Evolutionary conservation across 2,888 invertebrate species (phyloP).

Genomic region (Pheosia tremula): DNA sequence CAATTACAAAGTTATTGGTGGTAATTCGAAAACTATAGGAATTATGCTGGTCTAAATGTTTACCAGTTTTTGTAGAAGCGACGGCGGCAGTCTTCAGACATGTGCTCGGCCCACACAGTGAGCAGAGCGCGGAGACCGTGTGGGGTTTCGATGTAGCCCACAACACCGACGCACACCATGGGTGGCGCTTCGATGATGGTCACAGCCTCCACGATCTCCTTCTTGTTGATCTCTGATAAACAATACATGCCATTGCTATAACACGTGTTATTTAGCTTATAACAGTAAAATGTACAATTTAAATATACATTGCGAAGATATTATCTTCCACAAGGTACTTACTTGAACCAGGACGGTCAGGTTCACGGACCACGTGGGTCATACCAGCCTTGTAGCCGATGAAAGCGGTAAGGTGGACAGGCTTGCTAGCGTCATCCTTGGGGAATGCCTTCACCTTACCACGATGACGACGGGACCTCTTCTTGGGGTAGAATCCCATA

Average conservation of each 20-base stretch:
- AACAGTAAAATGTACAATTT: not conserved
- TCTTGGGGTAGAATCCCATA: slow-evolving; percentile 99
- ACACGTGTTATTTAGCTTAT: not conserved
- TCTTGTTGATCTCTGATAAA: slow-evolving; percentile 97
- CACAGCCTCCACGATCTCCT: slow-evolving; percentile 99
- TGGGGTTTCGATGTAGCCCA: slow-evolving; percentile 99
- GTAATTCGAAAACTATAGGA: too few species aligned
- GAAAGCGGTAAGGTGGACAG: slow-evolving; percentile 98
- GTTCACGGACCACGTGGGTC: slow-evolving; percentile 99
- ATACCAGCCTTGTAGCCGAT: slow-evolving; percentile 99
- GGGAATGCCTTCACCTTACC: slow-evolving; percentile 99
- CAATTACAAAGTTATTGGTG: too few species aligned
- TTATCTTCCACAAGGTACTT: slow-evolving; percentile 74
- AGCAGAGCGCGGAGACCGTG: slow-evolving; percentile 97
- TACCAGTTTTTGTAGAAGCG: slow-evolving; percentile 99
- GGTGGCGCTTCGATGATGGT: slow-evolving; percentile 99
- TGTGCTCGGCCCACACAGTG: slow-evolving; percentile 99
- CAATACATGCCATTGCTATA: not conserved
- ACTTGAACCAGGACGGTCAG: slow-evolving; percentile 99
- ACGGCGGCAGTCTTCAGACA: slow-evolving; percentile 98
- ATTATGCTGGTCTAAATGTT: slow-evolving; percentile 27
- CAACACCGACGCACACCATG: slow-evolving; percentile 98
- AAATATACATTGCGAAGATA: not conserved
- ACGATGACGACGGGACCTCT: slow-evolving; percentile 97
- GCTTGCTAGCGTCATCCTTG: slow-evolving; percentile 97